Evolutionary conservation across 2,797 vertebrate species (phyloP), one percentile per base, ranked within the genome.

Genomic region (Nannoperca obscura): DNA sequence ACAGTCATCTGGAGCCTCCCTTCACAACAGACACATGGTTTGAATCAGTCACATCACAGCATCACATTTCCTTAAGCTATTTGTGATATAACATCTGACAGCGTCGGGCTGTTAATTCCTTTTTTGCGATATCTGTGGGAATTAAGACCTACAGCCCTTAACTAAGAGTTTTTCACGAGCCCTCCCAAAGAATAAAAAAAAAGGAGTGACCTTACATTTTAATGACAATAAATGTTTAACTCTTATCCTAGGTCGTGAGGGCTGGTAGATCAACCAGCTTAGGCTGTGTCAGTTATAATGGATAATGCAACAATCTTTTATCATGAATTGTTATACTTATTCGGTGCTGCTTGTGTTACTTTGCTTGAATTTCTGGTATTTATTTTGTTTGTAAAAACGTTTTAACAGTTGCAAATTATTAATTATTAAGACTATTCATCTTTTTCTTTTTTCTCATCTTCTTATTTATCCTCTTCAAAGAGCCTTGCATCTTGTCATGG

Each of bases 221-320:
- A 92, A 92, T 90, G 80, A 85, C 63, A 87, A 85, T 92, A 88
- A 91, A 89, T 83, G 78, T 81, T 90, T 81, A 90, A 90, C 88
- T 84, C 80, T 74, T 86, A 78, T 82, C 69, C 65, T 54, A 59
- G 76, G 76, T 83, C 13, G 78, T 77, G 59, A 49, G 52, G 73
- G 53, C 53, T 74, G 47, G 47, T 32, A 40, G 62, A 88, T 73
- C 73, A 72, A 60, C 66, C 52, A 60, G 60, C 36, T 54, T 32
- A 69, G 64, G 47, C 44, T 68, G 27, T 15, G 47, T 55, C 30
- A 87, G 34, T 60, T 68, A 63, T 55, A 59, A 60, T 52, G 7
- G 36, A 68, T 75, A 66, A 61, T 55, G 20, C 15, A 64, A n/a
- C 7, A 32, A 11, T 40, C 7, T 49, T 59, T 71, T 27, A 27